These are phyloP conservation scores for Tetramorium alpestre DNA, from an alignment of 1,140 invertebrate genomes.

Conservation along the genomic window DNA sequence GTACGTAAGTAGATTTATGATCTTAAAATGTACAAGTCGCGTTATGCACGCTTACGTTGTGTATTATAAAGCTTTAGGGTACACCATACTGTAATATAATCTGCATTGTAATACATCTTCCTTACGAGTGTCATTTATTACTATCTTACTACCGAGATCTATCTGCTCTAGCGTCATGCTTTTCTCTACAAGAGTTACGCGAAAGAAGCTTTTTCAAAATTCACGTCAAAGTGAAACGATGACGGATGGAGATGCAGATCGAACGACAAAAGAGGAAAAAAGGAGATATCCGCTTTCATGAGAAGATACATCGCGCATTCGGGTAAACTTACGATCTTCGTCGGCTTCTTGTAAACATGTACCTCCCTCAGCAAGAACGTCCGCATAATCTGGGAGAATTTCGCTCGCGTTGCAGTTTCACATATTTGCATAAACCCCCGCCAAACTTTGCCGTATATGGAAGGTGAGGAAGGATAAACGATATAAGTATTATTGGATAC, in stretches of 20 bases:
- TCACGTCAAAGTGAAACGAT: conserved; percentile 39
- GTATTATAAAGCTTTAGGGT: neutral
- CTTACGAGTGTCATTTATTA: conserved; percentile 48
- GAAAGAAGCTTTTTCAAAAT: conserved; percentile 26
- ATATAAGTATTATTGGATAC: conserved; percentile 32
- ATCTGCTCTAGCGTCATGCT: conserved; percentile 34
- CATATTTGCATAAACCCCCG: conserved; percentile 69
- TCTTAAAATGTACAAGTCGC: neutral
- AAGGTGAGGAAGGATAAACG: conserved; percentile 44
- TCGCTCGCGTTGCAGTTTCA: conserved; percentile 65
- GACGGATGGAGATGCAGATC: conserved; percentile 51
- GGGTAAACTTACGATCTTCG: conserved; percentile 31
- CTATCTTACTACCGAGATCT: conserved; percentile 2
- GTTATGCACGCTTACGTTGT: neutral
- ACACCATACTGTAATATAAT: conserved; percentile 31
- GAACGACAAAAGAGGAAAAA: conserved; percentile 28
- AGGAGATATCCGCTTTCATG: conserved; percentile 2
- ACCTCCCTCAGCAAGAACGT: conserved; percentile 55
- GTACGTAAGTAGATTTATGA: conserved; percentile 23
- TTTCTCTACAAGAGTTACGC: conserved; percentile 11
- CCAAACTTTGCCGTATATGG: conserved; percentile 22
- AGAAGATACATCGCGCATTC: conserved; percentile 29
- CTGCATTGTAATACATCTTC: conserved; percentile 47
- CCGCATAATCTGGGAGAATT: conserved; percentile 67
- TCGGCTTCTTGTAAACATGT: conserved; percentile 63